phyloP scores from a whole-genome alignment of 2,113 vertebrate species.

The Heterocephalus glaber region DNA sequence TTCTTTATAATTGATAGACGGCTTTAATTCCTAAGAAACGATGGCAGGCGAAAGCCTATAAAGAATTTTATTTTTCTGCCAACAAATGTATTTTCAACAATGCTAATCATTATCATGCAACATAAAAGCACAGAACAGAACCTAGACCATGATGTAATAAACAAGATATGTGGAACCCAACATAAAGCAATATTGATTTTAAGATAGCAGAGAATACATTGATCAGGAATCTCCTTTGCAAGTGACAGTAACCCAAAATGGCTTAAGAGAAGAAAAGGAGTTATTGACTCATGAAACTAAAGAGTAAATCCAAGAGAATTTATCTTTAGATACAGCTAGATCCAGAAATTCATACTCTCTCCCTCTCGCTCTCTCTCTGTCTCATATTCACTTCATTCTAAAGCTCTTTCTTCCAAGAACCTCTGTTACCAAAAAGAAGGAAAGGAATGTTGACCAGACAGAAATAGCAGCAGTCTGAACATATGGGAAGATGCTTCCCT shows the following conservation, averaged over 20 bases:
- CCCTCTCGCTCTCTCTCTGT: not conserved
- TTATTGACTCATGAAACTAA: not conserved
- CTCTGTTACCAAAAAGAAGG: not conserved
- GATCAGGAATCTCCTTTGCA: not conserved
- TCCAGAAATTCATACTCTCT: not conserved
- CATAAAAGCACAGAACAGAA: not conserved
- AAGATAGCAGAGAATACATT: not conserved
- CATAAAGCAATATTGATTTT: not conserved
- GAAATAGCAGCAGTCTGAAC: not conserved
- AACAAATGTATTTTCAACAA: not conserved
- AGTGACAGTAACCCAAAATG: not conserved
- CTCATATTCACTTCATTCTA: not conserved
- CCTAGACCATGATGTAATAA: not conserved
- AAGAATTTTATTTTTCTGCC: slow-evolving; percentile 12
- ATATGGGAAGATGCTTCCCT: not conserved
- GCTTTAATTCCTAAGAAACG: not conserved
- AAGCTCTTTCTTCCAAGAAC: not conserved
- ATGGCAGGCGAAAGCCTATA: not conserved
- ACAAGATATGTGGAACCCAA: not conserved
- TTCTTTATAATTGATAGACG: not conserved
- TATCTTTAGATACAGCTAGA: not conserved
- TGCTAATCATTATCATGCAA: not conserved
- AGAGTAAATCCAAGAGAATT: not conserved
- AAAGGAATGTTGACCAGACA: not conserved
- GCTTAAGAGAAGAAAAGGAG: slow-evolving; percentile 23